A percentile compares a stretch with the other conserved stretches of the same genome.
Conservation (phyloP, 2,113 vertebrate genomes). For the Tinamus guttatus region DNA sequence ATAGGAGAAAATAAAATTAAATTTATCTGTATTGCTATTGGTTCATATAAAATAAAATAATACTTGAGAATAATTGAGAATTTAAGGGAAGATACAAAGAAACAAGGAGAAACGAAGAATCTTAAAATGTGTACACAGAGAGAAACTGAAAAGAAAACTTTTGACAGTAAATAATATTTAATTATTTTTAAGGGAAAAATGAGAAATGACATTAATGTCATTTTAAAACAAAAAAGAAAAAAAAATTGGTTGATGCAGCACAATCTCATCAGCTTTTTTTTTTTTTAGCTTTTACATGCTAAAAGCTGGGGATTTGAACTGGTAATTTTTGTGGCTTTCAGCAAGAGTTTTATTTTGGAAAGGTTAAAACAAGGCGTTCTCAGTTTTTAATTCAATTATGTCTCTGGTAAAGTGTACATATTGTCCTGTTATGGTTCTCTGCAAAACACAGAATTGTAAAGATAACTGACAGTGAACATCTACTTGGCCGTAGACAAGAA, state of each 20-base stretch:
- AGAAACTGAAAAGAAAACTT: not conserved
- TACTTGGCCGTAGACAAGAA: not conserved
- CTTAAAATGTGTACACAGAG: not conserved
- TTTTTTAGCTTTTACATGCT: not conserved
- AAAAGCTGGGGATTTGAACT: not conserved
- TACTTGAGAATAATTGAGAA: not conserved
- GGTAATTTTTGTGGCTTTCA: conserved; percentile 17
- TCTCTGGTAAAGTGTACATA: not conserved
- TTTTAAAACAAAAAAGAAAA: not conserved
- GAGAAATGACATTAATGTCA: conserved; percentile 27
- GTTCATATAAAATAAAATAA: not conserved
- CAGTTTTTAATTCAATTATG: conserved; percentile 44
- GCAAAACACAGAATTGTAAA: conserved; percentile 24
- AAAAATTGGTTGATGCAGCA: not conserved
- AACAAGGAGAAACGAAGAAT: not conserved
- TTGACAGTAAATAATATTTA: conserved; percentile 5
- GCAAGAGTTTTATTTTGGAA: conserved; percentile 41
- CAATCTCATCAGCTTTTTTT: not conserved
- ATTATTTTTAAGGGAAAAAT: conserved; percentile 8
- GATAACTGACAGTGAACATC: not conserved
- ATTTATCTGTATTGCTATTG: not conserved
- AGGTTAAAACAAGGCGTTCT: conserved; percentile 30
- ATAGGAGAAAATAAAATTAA: not conserved
- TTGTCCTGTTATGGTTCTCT: not conserved
- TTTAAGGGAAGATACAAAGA: not conserved